These are phyloP conservation scores for Anhinga rufa DNA, from an alignment of 2,113 vertebrate species.

Conservation along the genomic window DNA sequence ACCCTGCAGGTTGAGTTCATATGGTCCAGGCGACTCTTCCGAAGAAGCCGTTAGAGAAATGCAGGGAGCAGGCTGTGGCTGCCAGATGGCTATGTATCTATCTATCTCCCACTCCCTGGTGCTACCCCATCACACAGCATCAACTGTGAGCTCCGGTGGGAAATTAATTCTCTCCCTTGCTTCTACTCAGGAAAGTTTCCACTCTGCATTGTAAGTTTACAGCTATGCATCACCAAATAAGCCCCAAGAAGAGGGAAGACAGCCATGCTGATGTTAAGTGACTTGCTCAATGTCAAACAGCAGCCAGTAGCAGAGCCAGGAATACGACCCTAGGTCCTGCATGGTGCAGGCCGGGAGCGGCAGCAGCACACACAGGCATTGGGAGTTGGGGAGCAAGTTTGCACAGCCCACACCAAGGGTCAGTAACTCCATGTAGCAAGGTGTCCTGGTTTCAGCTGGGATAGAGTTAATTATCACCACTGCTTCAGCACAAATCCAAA, in stretches of 20 bases:
- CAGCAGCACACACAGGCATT: neutral
- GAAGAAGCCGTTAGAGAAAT: neutral
- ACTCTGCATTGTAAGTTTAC: neutral
- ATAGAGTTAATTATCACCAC: no score
- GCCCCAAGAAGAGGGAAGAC: neutral
- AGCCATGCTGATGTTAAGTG: neutral
- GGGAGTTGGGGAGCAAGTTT: neutral
- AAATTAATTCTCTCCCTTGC: neutral
- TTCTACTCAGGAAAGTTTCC: neutral
- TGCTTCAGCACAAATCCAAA: no score
- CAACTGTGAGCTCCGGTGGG: neutral
- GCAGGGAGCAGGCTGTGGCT: neutral
- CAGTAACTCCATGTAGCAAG: neutral
- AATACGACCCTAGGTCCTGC: accelerated
- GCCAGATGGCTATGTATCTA: neutral
- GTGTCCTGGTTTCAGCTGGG: no score
- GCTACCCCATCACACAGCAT: neutral
- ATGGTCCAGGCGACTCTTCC: neutral
- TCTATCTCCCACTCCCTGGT: neutral
- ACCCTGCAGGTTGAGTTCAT: neutral
- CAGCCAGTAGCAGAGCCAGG: neutral
- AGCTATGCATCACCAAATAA: neutral
- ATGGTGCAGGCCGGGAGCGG: accelerated
- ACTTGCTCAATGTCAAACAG: neutral
- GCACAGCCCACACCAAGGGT: neutral